Base-by-base conservation (phyloP, 2,797 vertebrate genomes). In the Menidia menidia region DNA sequence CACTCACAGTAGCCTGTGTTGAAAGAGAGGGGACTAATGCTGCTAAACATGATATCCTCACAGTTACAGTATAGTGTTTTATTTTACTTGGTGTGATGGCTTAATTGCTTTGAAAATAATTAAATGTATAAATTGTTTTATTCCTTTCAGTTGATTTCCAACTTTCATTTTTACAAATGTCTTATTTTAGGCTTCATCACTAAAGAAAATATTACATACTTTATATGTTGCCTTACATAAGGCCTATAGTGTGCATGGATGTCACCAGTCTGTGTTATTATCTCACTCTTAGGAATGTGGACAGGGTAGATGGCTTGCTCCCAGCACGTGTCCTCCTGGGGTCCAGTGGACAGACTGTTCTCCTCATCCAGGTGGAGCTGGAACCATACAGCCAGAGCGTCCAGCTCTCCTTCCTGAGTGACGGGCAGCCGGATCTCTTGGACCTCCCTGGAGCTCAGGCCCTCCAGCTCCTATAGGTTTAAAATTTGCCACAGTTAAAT, bases 231-330 rank as follows among this genome's bases (percentile, higher is more conserved):
- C 4, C 14, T 42, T 2, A 50, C 18, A n/a, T 4, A 4, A 50
- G 32, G 9, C 2, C 43, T 39, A 16, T 30, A 1, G 39, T 54
- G 41, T 33, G 32, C 43, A 31, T 33, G 32, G 5, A 33, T 9
- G 11, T 60, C 2, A 50, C 50, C 32, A 4, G 43, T 15, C 18
- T 5, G 18, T 54, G 14, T 47, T 56, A 39, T n/a, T 6, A 31
- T 52, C 74, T 5, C 91, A 99, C 97, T 93, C 15, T 86, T 80
- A 44, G 93, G 84, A 54, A 83, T 93, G 82, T 97, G 95, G 32
- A 96, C 90, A 0, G 98, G 97, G 85, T 98, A 99, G 79, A 99
- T 93, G 73, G 97, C 97, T 86, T 99, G 97, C 60, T 99, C 98
- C 98, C 98, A 99, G 86, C 98, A 99, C 0, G 96, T 98, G 75